phyloP scores from a whole-genome alignment of 2,888 invertebrate genomes.

The Homarus gammarus region DNA sequence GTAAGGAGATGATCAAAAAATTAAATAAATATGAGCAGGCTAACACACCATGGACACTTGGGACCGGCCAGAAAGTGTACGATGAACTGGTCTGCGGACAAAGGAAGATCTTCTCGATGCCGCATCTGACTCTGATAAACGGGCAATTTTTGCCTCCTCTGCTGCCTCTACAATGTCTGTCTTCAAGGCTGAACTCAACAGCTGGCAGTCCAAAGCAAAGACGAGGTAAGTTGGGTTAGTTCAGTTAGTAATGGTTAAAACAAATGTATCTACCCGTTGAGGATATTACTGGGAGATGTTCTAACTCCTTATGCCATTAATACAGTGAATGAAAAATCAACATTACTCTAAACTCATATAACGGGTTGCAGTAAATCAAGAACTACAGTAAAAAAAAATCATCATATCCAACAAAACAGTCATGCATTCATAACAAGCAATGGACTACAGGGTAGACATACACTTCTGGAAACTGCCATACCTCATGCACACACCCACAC shows the following conservation, averaged over 20 bases:
- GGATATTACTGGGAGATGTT: too few species aligned
- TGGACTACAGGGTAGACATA: neutral
- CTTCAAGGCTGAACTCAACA: constrained; percentile 88
- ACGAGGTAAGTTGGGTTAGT: constrained; percentile 25
- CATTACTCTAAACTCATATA: too few species aligned
- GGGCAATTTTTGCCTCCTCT: constrained; percentile 79
- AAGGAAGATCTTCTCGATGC: constrained; percentile 76
- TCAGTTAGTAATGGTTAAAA: neutral
- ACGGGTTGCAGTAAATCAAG: neutral
- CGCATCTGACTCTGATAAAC: constrained; percentile 78
- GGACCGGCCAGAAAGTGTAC: constrained; percentile 75
- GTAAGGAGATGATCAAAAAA: too few species aligned
- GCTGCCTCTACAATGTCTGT: constrained; percentile 85
- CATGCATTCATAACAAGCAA: neutral
- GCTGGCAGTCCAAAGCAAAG: constrained; percentile 80
- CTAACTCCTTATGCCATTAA: too few species aligned
- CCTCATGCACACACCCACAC: constrained; percentile 11
- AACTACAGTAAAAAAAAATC: neutral
- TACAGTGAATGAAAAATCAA: too few species aligned
- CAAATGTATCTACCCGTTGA: too few species aligned
- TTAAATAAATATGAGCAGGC: neutral
- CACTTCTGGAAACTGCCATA: neutral
- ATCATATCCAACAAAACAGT: neutral
- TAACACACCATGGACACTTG: constrained; percentile 69
- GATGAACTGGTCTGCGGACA: constrained; percentile 65